These are phyloP conservation scores for Hydrotaea cyrtoneurina DNA, from an alignment of 2,888 invertebrate genomes.

Conservation along the genomic window DNA sequence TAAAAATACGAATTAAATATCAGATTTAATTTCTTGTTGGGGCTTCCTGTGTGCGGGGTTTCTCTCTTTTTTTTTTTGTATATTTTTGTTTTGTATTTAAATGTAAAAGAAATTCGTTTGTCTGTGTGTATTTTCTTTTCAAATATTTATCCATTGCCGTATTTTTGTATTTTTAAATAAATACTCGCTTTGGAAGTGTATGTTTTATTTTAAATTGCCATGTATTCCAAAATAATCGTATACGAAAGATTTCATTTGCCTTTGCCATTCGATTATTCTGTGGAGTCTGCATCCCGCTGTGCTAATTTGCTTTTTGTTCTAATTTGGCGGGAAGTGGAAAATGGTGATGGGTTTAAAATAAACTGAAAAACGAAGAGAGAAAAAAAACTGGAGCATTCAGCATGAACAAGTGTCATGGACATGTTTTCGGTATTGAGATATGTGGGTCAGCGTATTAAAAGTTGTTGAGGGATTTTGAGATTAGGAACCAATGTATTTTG, in stretches of 20 bases:
- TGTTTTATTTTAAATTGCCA: not conserved
- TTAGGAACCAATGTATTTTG: no score
- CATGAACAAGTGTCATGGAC: not conserved
- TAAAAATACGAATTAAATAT: not conserved
- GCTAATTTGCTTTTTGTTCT: constrained; percentile 19
- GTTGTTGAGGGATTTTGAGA: not conserved
- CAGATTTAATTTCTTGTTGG: not conserved
- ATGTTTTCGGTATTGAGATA: not conserved
- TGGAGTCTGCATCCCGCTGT: constrained; percentile 11
- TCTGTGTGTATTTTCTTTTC: not conserved
- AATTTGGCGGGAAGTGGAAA: not conserved
- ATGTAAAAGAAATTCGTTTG: no score
- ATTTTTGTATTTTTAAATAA: not conserved
- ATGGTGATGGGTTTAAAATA: not conserved
- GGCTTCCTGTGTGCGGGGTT: not conserved
- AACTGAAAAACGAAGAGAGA: not conserved
- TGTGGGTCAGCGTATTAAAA: not conserved
- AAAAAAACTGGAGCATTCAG: not conserved
- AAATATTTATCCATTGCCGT: not conserved
- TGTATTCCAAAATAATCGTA: not conserved
- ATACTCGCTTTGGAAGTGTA: not conserved
- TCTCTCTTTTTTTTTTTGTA: not conserved
- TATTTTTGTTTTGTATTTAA: not conserved
- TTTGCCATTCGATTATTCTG: not conserved
- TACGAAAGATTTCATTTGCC: not conserved